Base-by-base conservation (phyloP, 1,140 invertebrate species). In the Panagrolaimus sp. region DNA sequence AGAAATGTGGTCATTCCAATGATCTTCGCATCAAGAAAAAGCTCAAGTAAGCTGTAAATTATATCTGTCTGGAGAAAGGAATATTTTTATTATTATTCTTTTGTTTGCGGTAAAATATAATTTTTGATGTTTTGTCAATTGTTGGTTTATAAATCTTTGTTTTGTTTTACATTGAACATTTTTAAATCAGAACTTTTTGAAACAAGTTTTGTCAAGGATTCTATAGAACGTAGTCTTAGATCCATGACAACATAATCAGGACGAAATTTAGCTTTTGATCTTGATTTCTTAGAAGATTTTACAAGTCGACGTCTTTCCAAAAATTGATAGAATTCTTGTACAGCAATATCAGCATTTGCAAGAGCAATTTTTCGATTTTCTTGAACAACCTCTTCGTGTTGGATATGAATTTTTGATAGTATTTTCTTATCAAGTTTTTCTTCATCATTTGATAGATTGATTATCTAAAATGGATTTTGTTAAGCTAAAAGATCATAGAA, bases 21-120 rank as follows among this genome's bases (percentile, higher is more conserved):
- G 96, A 98, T 85, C 89, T 99, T 82, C 90, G 96, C 82, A 93
- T 95, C 80, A 99, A 99, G 88, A 99, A 99, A 94, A 98, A 98
- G 92, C 87, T 98, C 85, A 98, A 98, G 89, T 94, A 93, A 86
- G 63, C 48, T 66, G 31, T 42, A 38, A 23, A 16, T 44, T 38
- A 38, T 38, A 14, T 20, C 20, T 38, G 31, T 38, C n/a, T n/a
- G 31, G 31, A 4, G 7, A 38, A 38, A 38, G 31, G 2, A 38
- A 38, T 38, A 38, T 38, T 38, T 38, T 38, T 38, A 4, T 7
- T 4, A 38, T 38, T 7, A n/a, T n/a, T n/a, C n/a, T n/a, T 38
- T 38, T 38, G 31, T 38, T 38, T 38, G 31, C 9, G 42, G 45
- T 38, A 57, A 31, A 48, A 38, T 23, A 27, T 13, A 14, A 31